Evolutionary conservation across 1,140 invertebrate genomes (phyloP), one percentile per base, ranked within the genome.

Genomic region (Sminthurides bifidus): DNA sequence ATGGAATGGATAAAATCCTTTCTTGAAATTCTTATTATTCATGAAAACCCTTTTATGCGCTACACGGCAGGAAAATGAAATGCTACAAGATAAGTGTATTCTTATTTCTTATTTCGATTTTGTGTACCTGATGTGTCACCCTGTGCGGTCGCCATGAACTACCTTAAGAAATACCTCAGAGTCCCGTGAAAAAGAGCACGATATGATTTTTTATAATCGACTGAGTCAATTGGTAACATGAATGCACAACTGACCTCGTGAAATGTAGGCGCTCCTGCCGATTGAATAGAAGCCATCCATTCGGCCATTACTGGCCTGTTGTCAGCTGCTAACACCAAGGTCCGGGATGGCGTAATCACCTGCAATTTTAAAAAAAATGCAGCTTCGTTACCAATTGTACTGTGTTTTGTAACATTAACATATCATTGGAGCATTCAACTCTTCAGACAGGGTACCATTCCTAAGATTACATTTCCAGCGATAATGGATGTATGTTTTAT

Each of bases 231-330:
- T 10, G n/a, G 33, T 10, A n/a, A 35, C 8, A 35, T 35, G 33
- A 10, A 35, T 10, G n/a, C 8, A 8, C 33, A 35, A 35, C 67
- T 69, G 65, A 75, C 74, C 66, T 81, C 78, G 68, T 78, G 75
- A 61, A 77, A 81, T 60, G 82, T 81, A 52, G 83, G 80, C 59
- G 79, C 80, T 33, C 80, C 75, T 29, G 82, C 80, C 66, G 81
- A 81, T 66, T 83, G 82, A 21, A 91, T 69, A 17, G 83, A 81
- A 52, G 77, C 74, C 50, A 91, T 78, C 88, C 88, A 92, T 63
- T 89, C 84, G 72, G 92, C 88, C 89, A 92, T 92, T 65, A 90
- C 84, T 67, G 79, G 73, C 60, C 84, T 77, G 43, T 78, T 83
- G 65, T 89, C 85, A 30, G 85, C 82, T 67, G 83, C 88, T 65